Evolutionary conservation across 2,113 vertebrate genomes (phyloP).

Genomic region (Panurus biarmicus): DNA sequence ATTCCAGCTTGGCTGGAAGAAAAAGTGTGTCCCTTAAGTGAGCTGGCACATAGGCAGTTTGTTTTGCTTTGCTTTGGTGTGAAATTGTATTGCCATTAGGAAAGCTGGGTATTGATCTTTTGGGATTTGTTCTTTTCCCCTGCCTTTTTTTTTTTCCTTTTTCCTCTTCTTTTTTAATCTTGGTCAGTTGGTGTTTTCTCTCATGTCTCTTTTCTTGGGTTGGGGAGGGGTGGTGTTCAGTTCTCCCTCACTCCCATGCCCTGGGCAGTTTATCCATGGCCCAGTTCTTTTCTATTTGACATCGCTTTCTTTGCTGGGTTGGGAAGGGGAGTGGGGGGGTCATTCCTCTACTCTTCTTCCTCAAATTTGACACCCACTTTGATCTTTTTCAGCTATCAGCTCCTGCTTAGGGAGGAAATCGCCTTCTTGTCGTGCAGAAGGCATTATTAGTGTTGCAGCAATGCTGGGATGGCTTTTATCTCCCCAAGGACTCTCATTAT

Average conservation of each 20-base stretch:
- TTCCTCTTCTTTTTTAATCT: background rate
- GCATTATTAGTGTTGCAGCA: slow-evolving; percentile 58
- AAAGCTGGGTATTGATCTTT: background rate
- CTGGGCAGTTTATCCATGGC: background rate
- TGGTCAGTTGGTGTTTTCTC: background rate
- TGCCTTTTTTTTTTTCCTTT: too few species aligned
- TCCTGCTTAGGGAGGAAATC: background rate
- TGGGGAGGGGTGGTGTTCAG: too few species aligned
- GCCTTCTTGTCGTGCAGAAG: background rate
- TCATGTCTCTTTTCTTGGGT: background rate
- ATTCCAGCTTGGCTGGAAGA: background rate
- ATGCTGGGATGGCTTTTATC: slow-evolving; percentile 61
- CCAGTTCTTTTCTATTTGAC: background rate
- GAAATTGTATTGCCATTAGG: background rate
- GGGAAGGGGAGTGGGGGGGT: background rate
- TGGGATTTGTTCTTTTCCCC: background rate
- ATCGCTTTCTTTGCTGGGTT: background rate
- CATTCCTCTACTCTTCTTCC: background rate
- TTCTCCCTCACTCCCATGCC: background rate
- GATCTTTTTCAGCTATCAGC: background rate
- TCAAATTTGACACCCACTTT: background rate
- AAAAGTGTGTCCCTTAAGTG: background rate
- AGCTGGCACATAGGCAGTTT: background rate
- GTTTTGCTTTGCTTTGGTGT: slow-evolving; percentile 4
- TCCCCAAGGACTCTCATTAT: slow-evolving; percentile 77